Evolutionary conservation across 1,140 invertebrate genomes (phyloP), one percentile per base, ranked within the genome.

Genomic region (Bombus haemorrhoidalis): DNA sequence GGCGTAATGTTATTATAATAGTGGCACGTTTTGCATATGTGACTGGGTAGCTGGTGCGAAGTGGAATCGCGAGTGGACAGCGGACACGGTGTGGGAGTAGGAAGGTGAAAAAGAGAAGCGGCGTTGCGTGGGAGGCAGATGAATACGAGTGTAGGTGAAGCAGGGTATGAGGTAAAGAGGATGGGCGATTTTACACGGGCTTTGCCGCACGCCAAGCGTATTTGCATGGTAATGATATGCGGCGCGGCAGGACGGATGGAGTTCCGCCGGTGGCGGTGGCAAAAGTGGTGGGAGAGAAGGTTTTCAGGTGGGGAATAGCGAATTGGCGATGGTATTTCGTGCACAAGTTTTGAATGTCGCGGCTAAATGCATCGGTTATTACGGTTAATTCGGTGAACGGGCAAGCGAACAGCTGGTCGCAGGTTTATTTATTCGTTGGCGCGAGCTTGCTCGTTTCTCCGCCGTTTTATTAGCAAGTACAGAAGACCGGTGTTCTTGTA

Each of bases 1-100:
- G 91, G 86, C 92, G 91, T 94, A 94, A 94, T 93, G 92, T 94
- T 94, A 94, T 95, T 94, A 95, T 95, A 94, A 94, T 94, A 92
- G 92, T 91, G 92, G 92, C 92, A 89, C 92, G 91, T 94, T 94
- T 94, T 94, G 93, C 93, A 94, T 94, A 93, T 92, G 91, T 86
- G 91, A 93, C 91, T 91, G 89, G 86, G 85, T 91, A 78, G 77
- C 74, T 53, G 87, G 57, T n/a, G 59, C 32, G 68, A 77, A 64
- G 78, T 66, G 72, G 47, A 43, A 75, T 18, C 41, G 74, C 37
- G 57, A 59, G 75, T 71, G 77, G 59, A 41, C 74, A 53, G 22
- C 3, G 34, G 69, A 62, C 8, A 32, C 15, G 64, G n/a, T 6
- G 85, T 25, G 34, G 13, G 66, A 57, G 22, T 10, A 5, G 34